These are phyloP conservation scores for Anticlea derivata DNA, from an alignment of 2,888 invertebrate genomes.

Conservation along the genomic window DNA sequence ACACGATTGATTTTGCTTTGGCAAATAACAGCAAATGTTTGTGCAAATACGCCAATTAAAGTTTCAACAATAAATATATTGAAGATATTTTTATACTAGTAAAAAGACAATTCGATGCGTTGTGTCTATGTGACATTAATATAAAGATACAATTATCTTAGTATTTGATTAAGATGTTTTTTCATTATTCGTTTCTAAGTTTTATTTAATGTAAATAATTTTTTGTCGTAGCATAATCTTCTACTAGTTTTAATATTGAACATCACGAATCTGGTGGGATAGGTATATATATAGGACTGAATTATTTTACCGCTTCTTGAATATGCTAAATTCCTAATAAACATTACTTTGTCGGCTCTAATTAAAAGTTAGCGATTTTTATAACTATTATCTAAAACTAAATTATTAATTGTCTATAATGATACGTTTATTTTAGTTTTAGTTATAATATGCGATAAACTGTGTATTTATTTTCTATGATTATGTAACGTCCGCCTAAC, in stretches of 20 bases:
- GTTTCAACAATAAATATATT: slow-evolving; percentile 38
- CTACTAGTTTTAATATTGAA: slow-evolving; percentile 57
- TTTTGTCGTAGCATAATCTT: slow-evolving; percentile 42
- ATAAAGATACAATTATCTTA: slow-evolving; percentile 19
- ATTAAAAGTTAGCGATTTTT: slow-evolving; percentile 1
- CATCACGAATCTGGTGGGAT: slow-evolving; percentile 63
- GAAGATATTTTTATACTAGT: slow-evolving; percentile 77
- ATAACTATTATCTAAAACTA: background rate
- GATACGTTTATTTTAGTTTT: background rate
- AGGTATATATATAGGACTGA: slow-evolving; percentile 48
- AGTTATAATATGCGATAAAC: background rate
- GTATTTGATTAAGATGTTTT: slow-evolving; percentile 18
- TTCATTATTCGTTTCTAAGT: slow-evolving; percentile 34
- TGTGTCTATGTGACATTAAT: slow-evolving; percentile 22
- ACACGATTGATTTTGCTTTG: background rate
- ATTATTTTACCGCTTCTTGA: slow-evolving; percentile 59
- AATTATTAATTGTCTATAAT: slow-evolving; percentile 2
- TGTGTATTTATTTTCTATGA: slow-evolving; percentile 19
- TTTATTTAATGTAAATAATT: slow-evolving; percentile 15
- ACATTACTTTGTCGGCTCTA: background rate
- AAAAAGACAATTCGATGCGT: slow-evolving; percentile 55
- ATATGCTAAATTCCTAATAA: background rate
- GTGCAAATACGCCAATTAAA: slow-evolving; percentile 8
- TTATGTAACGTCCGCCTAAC: slow-evolving; percentile 60
- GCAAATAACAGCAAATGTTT: background rate